Conservation (phyloP, 2,888 invertebrate species). For the Ectemnius continuus region DNA sequence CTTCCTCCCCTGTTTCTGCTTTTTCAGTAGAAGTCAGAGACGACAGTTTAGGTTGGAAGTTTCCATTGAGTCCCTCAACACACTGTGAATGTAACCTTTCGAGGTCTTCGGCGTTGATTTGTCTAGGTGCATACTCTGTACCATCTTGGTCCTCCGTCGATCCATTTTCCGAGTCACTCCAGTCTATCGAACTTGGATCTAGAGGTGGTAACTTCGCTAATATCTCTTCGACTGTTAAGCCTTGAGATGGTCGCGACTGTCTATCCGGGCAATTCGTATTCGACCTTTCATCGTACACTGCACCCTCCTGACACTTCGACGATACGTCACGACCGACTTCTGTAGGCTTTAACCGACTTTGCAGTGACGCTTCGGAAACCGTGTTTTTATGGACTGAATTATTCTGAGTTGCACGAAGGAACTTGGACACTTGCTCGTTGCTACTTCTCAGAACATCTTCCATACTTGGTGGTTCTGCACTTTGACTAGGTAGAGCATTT, state of each 20-base stretch:
- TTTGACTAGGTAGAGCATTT: conserved; percentile 70
- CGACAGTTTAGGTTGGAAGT: conserved; percentile 71
- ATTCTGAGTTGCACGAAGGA: conserved; percentile 66
- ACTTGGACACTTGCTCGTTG: conserved; percentile 76
- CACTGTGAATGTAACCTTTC: conserved; percentile 71
- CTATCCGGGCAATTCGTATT: conserved; percentile 54
- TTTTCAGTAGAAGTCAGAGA: conserved; percentile 47
- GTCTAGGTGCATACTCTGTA: conserved; percentile 50
- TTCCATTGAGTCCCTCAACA: conserved; percentile 74
- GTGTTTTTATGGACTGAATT: conserved; percentile 52
- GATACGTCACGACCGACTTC: conserved; percentile 50
- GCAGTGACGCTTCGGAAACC: conserved; percentile 41
- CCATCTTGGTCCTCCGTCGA: conserved; percentile 54
- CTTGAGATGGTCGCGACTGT: conserved; percentile 58
- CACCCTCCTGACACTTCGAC: conserved; percentile 57
- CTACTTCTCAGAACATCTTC: conserved; percentile 75
- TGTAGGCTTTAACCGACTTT: conserved; percentile 49
- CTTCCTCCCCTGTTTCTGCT: conserved; percentile 42
- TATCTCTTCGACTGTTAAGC: conserved; percentile 81
- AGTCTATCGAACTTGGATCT: conserved; percentile 80
- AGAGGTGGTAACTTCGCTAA: conserved; percentile 84
- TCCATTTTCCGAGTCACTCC: conserved; percentile 73
- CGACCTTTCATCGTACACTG: conserved; percentile 56
- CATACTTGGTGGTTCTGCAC: conserved; percentile 70
- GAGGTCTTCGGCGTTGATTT: conserved; percentile 67